Evolutionary conservation across 2,888 invertebrate genomes (phyloP), one percentile per base, ranked within the genome.

Genomic region (Phyllotreta striolata): DNA sequence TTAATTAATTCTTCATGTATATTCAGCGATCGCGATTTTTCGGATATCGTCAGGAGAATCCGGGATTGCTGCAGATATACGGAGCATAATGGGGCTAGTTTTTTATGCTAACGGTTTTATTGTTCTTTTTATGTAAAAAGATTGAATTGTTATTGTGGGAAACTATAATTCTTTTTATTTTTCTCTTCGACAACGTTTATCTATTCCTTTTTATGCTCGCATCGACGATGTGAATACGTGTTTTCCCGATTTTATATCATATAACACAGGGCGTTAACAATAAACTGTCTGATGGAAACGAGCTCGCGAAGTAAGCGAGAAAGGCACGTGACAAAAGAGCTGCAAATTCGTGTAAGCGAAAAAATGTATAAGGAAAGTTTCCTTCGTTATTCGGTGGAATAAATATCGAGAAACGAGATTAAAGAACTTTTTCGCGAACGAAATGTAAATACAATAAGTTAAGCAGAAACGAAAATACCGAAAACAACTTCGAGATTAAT

Each of bases 391-490:
- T 64, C 61, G 55, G 55, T 66, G 71, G 70, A 72, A 77, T 75
- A 76, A 78, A 66, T 58, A 60, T 55, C 55, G 52, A 55, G 24
- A 61, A 59, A 62, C 62, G 49, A 56, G 61, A 63, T 64, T 57
- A 58, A 66, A 69, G 63, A 58, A 61, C 37, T 56, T 64, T 66
- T 63, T 54, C 60, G 57, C 68, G 64, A 64, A 59, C 63, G 66
- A 65, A 70, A 70, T 70, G 67, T 70, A 70, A 70, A 70, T 69
- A 69, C 59, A 65, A 70, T 68, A 70, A 68, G 65, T 66, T 67
- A 59, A 60, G 61, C 67, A 56, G 55, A 67, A 69, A 66, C 63
- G 66, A 59, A 64, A 49, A 49, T 14, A 63, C 59, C 59, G 60
- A 64, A 66, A 67, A 64, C 64, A 69, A 68, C 62, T 68, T 66